These are phyloP conservation scores for Philaenus spumarius DNA, from an alignment of 1,140 invertebrate species.

Conservation along the genomic window DNA sequence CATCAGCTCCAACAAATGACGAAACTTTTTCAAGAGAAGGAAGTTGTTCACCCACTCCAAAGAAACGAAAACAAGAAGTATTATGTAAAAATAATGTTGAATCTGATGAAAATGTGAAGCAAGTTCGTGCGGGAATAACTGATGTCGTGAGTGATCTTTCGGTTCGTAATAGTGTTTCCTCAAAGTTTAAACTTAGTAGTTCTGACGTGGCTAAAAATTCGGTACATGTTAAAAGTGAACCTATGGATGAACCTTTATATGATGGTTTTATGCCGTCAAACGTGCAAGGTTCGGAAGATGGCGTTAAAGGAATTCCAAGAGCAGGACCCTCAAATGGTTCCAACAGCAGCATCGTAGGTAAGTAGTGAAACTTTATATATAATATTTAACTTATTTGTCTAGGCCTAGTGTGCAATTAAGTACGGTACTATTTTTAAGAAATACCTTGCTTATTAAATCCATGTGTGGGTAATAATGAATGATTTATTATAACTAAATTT, in stretches of 20 bases:
- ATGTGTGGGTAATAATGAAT: too few relatives aligned
- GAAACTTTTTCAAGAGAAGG: neutral
- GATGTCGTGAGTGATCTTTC: neutral
- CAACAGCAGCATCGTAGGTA: constrained; percentile 7
- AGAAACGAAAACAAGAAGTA: neutral
- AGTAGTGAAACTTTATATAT: neutral
- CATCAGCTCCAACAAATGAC: neutral
- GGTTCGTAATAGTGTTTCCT: neutral
- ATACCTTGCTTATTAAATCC: too few relatives aligned
- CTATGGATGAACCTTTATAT: neutral
- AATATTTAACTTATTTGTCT: too few relatives aligned
- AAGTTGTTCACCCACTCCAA: neutral
- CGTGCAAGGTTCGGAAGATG: neutral
- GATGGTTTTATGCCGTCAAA: neutral
- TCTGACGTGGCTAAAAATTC: neutral
- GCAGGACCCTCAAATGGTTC: constrained; percentile 3
- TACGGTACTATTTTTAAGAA: too few relatives aligned
- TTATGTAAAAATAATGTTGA: neutral
- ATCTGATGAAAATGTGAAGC: neutral
- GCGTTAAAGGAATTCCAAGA: neutral
- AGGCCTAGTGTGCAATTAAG: too few relatives aligned
- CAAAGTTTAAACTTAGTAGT: neutral
- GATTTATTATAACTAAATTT: too few relatives aligned
- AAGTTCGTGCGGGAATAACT: too few relatives aligned
- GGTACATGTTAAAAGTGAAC: constrained; percentile 1